Conservation (phyloP, 2,888 invertebrate genomes). For the Dichetophora obliterata region DNA sequence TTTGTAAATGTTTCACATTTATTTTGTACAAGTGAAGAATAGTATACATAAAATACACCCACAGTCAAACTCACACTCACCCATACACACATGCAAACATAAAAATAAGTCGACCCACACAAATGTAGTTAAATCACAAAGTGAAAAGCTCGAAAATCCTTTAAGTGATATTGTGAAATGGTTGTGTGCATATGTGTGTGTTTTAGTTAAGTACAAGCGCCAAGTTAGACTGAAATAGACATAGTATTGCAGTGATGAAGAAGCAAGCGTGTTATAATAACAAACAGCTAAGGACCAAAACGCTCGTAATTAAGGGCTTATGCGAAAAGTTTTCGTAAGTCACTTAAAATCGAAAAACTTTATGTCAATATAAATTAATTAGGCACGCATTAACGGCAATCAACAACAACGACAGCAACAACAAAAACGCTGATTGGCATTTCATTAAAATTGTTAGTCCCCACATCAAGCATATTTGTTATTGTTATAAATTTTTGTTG, state of each 20-base stretch:
- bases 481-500: too few relatives aligned
- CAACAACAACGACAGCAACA: constrained; percentile 1
- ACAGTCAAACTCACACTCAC: not conserved
- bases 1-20: too few relatives aligned
- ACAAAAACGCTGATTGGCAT: not conserved
- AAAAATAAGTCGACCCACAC: not conserved
- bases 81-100: not conserved
- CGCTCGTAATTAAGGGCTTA: too few relatives aligned
- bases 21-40: too few relatives aligned
- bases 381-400: not conserved
- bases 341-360: constrained; percentile 8
- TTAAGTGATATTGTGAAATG: too few relatives aligned
- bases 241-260: too few relatives aligned
- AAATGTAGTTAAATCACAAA: not conserved
- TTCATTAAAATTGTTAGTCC: not conserved
- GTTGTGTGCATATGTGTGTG: too few relatives aligned
- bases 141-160: not conserved
- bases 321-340: not conserved
- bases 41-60: not conserved
- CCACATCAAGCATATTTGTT: too few relatives aligned
- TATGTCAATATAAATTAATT: constrained; percentile 29
- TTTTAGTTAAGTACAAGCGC: too few relatives aligned
- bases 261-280: too few relatives aligned
- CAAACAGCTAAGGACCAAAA: too few relatives aligned
- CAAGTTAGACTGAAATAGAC: too few relatives aligned